Conservation (phyloP, 2,797 vertebrate genomes). For the Sebastes aleutianus region DNA sequence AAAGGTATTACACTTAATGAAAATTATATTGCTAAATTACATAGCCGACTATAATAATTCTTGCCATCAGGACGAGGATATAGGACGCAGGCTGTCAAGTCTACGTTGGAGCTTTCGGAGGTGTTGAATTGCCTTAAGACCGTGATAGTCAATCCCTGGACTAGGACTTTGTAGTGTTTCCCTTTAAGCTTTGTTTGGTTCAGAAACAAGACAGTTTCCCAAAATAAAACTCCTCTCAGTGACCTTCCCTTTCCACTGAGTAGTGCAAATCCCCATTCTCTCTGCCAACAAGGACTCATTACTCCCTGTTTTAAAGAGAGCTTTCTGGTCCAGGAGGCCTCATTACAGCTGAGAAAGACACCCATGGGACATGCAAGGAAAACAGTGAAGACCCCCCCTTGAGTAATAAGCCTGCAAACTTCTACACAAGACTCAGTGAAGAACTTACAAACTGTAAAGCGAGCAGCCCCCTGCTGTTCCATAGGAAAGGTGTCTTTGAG, state of each 20-base stretch:
- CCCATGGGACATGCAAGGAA: conserved; percentile 82
- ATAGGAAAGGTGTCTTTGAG: conserved; percentile 85
- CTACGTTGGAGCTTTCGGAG: conserved; percentile 46
- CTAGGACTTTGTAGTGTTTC: conserved; percentile 78
- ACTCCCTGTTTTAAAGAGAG: conserved; percentile 83
- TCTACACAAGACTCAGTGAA: conserved; percentile 78
- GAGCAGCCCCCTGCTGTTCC: conserved; percentile 77
- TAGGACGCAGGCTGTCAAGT: conserved; percentile 68
- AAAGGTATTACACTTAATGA: conserved; percentile 8
- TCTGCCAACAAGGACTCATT: conserved; percentile 84
- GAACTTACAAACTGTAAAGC: conserved; percentile 77
- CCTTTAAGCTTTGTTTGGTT: conserved; percentile 80
- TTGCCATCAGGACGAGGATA: conserved; percentile 52
- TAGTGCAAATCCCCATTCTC: conserved; percentile 80
- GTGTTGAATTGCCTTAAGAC: conserved; percentile 68
- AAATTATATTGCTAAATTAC: conserved; percentile 38
- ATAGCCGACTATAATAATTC: conserved; percentile 42
- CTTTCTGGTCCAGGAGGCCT: conserved; percentile 84
- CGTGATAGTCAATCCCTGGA: conserved; percentile 65
- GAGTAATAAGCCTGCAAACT: conserved; percentile 82
- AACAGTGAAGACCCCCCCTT: conserved; percentile 82
- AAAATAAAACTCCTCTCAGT: conserved; percentile 83
- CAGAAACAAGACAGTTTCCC: conserved; percentile 80
- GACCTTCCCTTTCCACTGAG: conserved; percentile 82
- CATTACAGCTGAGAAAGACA: conserved; percentile 87